Percentiles rank a stretch among this genome's conserved stretches.
These are phyloP conservation scores for Whitmania pigra DNA, from an alignment of 1,140 invertebrate genomes.

Conservation along the genomic window DNA sequence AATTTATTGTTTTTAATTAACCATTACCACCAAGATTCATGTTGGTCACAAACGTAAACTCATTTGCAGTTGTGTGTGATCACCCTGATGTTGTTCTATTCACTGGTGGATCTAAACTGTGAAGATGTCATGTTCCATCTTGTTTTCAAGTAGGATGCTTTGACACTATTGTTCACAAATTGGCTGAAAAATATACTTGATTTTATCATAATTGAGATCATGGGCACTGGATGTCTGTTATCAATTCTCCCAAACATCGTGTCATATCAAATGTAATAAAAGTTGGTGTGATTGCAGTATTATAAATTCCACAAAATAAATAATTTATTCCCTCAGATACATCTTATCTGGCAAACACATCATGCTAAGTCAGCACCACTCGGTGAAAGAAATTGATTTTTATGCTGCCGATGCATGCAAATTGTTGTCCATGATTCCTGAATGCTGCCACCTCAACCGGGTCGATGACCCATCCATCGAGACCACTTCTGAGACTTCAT, in stretches of 20 bases:
- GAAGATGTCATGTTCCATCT: slow-evolving; percentile 93
- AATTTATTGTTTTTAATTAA: neutral
- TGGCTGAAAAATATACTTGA: neutral
- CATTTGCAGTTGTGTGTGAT: slow-evolving; percentile 65
- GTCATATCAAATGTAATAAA: too few relatives aligned
- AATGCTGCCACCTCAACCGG: neutral
- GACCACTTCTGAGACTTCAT: too few relatives aligned
- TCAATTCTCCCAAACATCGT: too few relatives aligned
- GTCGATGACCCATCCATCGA: too few relatives aligned
- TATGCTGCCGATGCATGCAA: slow-evolving; percentile 60
- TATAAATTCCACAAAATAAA: too few relatives aligned
- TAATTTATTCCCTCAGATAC: slow-evolving; percentile 41
- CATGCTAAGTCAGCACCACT: slow-evolving; percentile 65
- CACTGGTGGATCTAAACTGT: slow-evolving; percentile 77
- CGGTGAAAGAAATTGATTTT: slow-evolving; percentile 64
- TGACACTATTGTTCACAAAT: neutral
- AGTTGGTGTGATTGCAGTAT: too few relatives aligned
- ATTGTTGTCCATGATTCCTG: slow-evolving; percentile 65
- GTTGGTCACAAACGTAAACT: too few relatives aligned
- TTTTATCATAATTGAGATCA: neutral
- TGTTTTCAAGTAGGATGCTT: slow-evolving; percentile 55
- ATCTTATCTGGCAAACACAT: slow-evolving; percentile 77
- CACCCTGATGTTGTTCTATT: slow-evolving; percentile 76
- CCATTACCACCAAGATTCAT: too few relatives aligned
- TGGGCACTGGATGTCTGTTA: too few relatives aligned